These are phyloP conservation scores for Amphipyra berbera DNA, from an alignment of 2,888 invertebrate species.

Conservation along the genomic window DNA sequence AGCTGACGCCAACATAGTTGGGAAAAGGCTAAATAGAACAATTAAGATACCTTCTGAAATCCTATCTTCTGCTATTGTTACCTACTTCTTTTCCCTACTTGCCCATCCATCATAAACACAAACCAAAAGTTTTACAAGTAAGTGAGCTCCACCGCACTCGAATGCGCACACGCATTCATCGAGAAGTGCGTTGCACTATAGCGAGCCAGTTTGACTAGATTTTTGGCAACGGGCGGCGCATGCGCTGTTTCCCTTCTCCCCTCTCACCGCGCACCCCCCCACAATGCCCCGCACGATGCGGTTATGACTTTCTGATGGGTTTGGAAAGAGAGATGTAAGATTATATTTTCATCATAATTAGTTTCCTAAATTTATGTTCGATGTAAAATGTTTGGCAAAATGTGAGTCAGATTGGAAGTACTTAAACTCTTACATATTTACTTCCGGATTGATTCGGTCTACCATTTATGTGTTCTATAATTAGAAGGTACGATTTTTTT, in stretches of 20 bases:
- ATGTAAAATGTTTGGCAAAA: not conserved
- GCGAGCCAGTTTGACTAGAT: slow-evolving; percentile 89
- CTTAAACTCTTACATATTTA: too few relatives aligned
- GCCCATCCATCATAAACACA: too few relatives aligned
- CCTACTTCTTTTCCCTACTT: too few relatives aligned
- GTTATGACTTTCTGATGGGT: slow-evolving; percentile 81
- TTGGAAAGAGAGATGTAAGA: slow-evolving; percentile 46
- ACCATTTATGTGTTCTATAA: too few relatives aligned
- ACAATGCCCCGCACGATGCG: slow-evolving; percentile 59
- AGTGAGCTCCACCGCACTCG: slow-evolving; percentile 63
- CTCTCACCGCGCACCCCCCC: slow-evolving; percentile 49
- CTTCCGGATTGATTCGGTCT: too few relatives aligned
- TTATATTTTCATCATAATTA: slow-evolving; percentile 28
- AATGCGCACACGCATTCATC: slow-evolving; percentile 76
- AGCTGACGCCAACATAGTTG: too few relatives aligned
- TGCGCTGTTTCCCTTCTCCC: slow-evolving; percentile 59
- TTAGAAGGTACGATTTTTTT: too few relatives aligned
- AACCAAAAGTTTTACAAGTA: not conserved
- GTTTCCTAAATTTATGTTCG: slow-evolving; percentile 6
- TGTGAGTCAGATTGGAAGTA: too few relatives aligned
- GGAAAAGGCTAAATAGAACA: too few relatives aligned
- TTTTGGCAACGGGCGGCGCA: slow-evolving; percentile 82
- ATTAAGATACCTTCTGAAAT: too few relatives aligned
- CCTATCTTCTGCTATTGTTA: too few relatives aligned
- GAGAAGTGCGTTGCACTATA: slow-evolving; percentile 88